phyloP scores from a whole-genome alignment of 2,113 vertebrate species.

The Epinephelus lanceolatus region DNA sequence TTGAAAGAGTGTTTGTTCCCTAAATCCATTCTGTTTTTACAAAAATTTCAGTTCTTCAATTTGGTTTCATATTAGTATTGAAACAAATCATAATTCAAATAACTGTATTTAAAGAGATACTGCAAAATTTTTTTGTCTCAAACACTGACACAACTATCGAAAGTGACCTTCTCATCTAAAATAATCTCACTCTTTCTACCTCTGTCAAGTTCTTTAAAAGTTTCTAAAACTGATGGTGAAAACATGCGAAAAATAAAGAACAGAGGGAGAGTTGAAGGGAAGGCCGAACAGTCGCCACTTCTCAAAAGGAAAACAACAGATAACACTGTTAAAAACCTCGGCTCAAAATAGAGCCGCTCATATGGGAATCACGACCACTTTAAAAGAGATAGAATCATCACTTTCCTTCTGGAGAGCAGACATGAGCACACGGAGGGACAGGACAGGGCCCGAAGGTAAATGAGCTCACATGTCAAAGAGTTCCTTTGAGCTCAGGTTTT shows the following conservation, averaged over 20 bases:
- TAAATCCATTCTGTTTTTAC: background rate
- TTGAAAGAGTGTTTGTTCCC: background rate
- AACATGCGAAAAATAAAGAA: constrained; percentile 31
- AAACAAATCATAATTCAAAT: background rate
- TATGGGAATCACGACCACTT: constrained; percentile 62
- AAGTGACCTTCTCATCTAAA: background rate
- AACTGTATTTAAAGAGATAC: no score
- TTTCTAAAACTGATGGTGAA: constrained; percentile 18
- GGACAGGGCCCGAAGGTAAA: background rate
- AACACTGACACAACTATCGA: background rate
- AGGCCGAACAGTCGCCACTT: constrained; percentile 15
- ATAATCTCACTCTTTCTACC: background rate
- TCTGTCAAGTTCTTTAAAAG: background rate
- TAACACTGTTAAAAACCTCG: constrained; percentile 1
- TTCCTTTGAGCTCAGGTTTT: background rate
- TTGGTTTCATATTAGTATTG: background rate
- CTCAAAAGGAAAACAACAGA: constrained; percentile 26
- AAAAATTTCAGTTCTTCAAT: background rate
- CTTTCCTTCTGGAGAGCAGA: constrained; percentile 22
- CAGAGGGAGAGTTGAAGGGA: constrained; percentile 31
- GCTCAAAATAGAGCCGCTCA: constrained; percentile 57
- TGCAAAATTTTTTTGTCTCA: background rate
- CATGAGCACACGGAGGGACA: background rate
- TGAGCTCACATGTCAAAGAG: constrained; percentile 24
- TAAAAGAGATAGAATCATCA: constrained; percentile 44